Percentiles rank a stretch among this genome's conserved stretches.
Evolutionary conservation across 1,140 invertebrate species (phyloP).

Genomic region (Chrysopa pallens): DNA sequence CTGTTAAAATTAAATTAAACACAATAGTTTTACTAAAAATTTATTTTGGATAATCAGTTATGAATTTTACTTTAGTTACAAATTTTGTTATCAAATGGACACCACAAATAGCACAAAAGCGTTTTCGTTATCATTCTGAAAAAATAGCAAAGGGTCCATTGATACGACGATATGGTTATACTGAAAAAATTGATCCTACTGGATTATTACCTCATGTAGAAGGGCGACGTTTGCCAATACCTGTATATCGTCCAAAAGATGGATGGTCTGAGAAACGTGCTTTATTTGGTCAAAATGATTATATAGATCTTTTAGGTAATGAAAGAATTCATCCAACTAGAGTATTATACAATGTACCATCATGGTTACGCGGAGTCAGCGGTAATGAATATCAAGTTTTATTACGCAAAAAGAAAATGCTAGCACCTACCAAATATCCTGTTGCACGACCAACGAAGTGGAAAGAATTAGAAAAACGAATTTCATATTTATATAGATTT

Average conservation of each 20-base stretch:
- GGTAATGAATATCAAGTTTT: constrained; percentile 74
- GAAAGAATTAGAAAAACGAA: constrained; percentile 50
- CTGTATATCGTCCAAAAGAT: constrained; percentile 51
- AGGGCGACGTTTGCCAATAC: constrained; percentile 36
- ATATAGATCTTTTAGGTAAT: constrained; percentile 84
- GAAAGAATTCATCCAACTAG: constrained; percentile 61
- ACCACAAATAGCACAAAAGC: constrained; percentile 25
- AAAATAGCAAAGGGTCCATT: constrained; percentile 37
- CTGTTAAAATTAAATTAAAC: too few relatives aligned
- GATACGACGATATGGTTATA: constrained; percentile 47
- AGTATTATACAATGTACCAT: constrained; percentile 66
- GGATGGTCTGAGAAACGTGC: constrained; percentile 57
- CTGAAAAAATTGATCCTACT: constrained; percentile 39
- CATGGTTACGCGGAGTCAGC: constrained; percentile 70
- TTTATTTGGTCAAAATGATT: constrained; percentile 89
- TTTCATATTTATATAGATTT: constrained; percentile 52
- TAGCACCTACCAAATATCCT: constrained; percentile 33
- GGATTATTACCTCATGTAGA: constrained; percentile 48
- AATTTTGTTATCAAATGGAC: constrained; percentile 10
- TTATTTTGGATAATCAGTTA: too few relatives aligned
- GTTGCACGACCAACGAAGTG: constrained; percentile 52
- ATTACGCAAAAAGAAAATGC: constrained; percentile 53
- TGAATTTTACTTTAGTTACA: neutral
- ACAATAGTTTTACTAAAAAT: too few relatives aligned
- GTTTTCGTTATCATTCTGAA: constrained; percentile 48